These are phyloP conservation scores for Anguilla marmorata DNA, from an alignment of 2,797 vertebrate genomes.

Conservation along the genomic window DNA sequence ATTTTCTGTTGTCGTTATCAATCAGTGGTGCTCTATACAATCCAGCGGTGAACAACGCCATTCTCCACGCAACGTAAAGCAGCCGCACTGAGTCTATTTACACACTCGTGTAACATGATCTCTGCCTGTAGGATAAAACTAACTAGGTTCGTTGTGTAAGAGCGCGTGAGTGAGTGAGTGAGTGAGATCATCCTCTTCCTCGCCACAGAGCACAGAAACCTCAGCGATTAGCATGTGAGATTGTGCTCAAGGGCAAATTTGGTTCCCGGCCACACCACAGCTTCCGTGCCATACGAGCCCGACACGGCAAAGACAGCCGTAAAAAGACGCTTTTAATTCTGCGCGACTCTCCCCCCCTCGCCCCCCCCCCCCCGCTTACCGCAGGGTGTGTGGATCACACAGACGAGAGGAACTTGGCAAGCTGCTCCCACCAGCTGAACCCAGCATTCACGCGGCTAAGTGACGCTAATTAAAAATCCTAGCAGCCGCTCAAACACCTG, in stretches of 20 bases:
- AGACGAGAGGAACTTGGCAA: constrained; percentile 74
- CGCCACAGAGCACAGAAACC: constrained; percentile 79
- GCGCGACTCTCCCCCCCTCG: background rate
- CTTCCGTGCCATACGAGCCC: constrained; percentile 81
- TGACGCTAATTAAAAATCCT: constrained; percentile 89
- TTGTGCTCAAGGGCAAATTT: constrained; percentile 89
- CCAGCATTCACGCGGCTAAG: constrained; percentile 81
- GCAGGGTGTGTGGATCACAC: constrained; percentile 83
- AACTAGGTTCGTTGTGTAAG: constrained; percentile 81
- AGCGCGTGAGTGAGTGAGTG: constrained; percentile 66
- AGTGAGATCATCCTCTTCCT: constrained; percentile 79
- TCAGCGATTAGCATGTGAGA: constrained; percentile 87
- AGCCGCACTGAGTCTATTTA: constrained; percentile 53
- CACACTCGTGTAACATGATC: constrained; percentile 64
- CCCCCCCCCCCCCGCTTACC: constrained; percentile 7
- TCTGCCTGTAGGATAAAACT: constrained; percentile 75
- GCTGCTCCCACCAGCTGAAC: constrained; percentile 78
- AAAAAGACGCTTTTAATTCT: constrained; percentile 26
- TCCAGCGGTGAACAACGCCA: background rate
- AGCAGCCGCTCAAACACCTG: constrained; percentile 83
- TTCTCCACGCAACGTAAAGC: background rate
- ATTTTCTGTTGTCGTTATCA: background rate
- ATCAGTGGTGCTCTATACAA: constrained; percentile 12
- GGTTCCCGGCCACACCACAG: constrained; percentile 81
- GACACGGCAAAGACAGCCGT: constrained; percentile 82